A percentile compares a stretch with the other conserved stretches of the same genome.
Conservation (phyloP, 2,888 invertebrate species). For the Archaeoteleia sp. region DNA sequence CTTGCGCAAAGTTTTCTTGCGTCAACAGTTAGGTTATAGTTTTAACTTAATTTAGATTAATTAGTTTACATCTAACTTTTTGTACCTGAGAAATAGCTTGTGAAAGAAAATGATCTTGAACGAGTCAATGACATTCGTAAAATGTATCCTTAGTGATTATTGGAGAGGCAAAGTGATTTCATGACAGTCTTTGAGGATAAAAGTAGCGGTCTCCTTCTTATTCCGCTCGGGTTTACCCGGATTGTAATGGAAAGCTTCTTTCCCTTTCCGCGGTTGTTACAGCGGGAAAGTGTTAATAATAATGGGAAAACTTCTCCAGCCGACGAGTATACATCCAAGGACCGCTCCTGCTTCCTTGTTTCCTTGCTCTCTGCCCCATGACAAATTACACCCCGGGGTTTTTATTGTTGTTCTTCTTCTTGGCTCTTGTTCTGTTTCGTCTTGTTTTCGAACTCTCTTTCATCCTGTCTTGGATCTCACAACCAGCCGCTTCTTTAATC, state of each 20-base stretch:
- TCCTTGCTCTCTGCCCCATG: slow-evolving; percentile 54
- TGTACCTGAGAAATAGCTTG: too few relatives aligned
- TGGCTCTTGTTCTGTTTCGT: slow-evolving; percentile 11
- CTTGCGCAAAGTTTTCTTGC: too few relatives aligned
- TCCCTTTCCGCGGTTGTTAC: slow-evolving; percentile 18
- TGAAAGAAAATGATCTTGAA: neutral
- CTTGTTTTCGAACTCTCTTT: neutral
- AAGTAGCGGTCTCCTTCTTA: slow-evolving; percentile 11
- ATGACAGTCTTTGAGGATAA: neutral
- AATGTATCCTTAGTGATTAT: slow-evolving; percentile 14
- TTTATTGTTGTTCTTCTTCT: neutral
- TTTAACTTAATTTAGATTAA: too few relatives aligned
- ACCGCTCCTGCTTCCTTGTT: too few relatives aligned
- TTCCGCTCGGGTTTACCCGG: slow-evolving; percentile 21
- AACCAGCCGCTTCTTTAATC: slow-evolving; percentile 23
- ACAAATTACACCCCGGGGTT: slow-evolving; percentile 67
- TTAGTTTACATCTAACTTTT: too few relatives aligned
- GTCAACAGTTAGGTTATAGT: too few relatives aligned
- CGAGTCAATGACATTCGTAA: slow-evolving; percentile 11
- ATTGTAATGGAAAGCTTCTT: slow-evolving; percentile 15
- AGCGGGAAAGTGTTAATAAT: slow-evolving; percentile 67
- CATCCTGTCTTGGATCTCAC: neutral
- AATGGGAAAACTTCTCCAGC: slow-evolving; percentile 67
- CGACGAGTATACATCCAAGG: neutral
- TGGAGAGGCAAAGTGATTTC: slow-evolving; percentile 12